Evolutionary conservation across 92 coral and sea anemone genomes (phyloP).

Genomic region (Bergia puertoricense): DNA sequence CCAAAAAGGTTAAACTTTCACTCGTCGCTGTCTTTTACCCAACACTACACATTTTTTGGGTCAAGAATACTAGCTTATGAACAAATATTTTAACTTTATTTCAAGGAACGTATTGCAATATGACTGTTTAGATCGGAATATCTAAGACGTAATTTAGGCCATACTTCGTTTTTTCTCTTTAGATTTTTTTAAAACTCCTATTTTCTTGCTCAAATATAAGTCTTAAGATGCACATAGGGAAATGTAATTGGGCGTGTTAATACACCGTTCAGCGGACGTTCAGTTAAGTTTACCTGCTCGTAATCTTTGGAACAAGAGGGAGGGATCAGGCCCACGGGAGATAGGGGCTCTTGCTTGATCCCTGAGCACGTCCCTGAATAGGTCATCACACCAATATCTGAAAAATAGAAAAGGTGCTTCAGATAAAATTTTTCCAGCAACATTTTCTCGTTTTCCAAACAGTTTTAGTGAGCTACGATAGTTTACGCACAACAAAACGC

Average conservation of each 20-base stretch:
- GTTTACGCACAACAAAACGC: background rate
- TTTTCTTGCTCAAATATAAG: background rate
- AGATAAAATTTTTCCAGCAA: background rate
- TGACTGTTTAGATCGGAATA: no score
- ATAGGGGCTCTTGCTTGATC: conserved; percentile 32
- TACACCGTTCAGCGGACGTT: background rate
- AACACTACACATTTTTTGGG: no score
- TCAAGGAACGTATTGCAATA: no score
- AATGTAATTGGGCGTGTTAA: background rate
- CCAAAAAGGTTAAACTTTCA: no score
- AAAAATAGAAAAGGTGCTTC: background rate
- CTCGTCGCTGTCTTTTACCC: no score
- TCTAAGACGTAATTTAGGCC: no score
- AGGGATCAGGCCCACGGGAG: conserved; percentile 21
- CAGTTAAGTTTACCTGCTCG: conserved; percentile 13
- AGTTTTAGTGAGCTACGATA: background rate
- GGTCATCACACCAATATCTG: conserved; percentile 44
- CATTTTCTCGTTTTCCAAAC: background rate
- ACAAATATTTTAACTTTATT: no score
- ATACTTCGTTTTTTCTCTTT: no score
- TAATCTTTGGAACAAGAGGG: conserved; percentile 5
- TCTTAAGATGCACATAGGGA: background rate
- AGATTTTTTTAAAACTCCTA: background rate
- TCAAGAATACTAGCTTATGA: no score
- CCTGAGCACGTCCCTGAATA: conserved; percentile 10